Percentiles rank a stretch among this genome's conserved stretches.
Evolutionary conservation across 2,888 invertebrate species (phyloP).

Genomic region (Acronicta aceris): DNA sequence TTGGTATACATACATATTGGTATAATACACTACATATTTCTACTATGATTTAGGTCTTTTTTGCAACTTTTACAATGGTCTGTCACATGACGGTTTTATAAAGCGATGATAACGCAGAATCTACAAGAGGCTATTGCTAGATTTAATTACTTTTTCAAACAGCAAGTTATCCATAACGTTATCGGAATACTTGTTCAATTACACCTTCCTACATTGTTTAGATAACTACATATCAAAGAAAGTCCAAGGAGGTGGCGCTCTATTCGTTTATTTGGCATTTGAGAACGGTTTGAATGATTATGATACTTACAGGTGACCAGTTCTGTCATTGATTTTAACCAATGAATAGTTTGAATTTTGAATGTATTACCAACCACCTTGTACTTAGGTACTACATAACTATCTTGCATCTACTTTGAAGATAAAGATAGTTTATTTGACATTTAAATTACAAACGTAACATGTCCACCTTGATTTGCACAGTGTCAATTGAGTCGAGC

Average conservation of each 20-base stretch:
- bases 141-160: conserved; percentile 17
- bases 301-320: neutral
- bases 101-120: neutral
- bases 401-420: too few relatives aligned
- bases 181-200: conserved; percentile 17
- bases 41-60: too few relatives aligned
- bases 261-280: neutral
- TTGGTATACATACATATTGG: too few relatives aligned
- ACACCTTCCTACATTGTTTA: conserved; percentile 33
- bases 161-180: conserved; percentile 9
- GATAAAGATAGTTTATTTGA: too few relatives aligned
- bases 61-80: neutral
- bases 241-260: conserved; percentile 15
- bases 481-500: too few relatives aligned
- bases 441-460: too few relatives aligned
- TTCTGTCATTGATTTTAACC: conserved; percentile 1
- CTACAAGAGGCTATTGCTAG: neutral
- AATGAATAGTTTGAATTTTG: too few relatives aligned
- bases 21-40: too few relatives aligned
- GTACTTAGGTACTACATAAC: too few relatives aligned
- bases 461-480: too few relatives aligned
- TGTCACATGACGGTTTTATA: neutral
- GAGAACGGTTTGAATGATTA: neutral
- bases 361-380: too few relatives aligned
- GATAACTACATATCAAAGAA: conserved; percentile 13